Evolutionary conservation across 2,113 vertebrate species (phyloP).

Genomic region (Phrynosoma platyrhinos): DNA sequence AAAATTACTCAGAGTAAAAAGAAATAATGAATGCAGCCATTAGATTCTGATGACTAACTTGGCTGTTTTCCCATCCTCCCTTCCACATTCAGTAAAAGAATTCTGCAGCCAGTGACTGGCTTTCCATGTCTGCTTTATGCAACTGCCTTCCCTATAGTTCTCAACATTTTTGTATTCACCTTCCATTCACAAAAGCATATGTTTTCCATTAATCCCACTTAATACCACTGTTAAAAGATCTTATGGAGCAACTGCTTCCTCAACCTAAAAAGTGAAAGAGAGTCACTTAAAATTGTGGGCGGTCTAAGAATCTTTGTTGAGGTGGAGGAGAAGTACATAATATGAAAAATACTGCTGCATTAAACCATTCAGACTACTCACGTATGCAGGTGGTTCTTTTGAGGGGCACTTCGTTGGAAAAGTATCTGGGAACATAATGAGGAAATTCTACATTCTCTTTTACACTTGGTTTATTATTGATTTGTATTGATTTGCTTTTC

Average conservation of each 20-base stretch:
- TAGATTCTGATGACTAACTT: background rate
- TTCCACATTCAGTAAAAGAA: background rate
- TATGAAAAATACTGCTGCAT: background rate
- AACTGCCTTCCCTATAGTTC: background rate
- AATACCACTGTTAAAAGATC: conserved; percentile 26
- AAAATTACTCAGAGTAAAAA: background rate
- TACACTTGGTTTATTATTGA: background rate
- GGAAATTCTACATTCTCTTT: background rate
- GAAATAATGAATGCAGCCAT: background rate
- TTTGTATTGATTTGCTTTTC: conserved; percentile 8
- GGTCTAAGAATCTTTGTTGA: background rate
- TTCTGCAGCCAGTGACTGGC: background rate
- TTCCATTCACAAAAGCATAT: conserved; percentile 37
- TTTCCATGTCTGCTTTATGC: background rate
- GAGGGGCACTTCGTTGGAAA: background rate
- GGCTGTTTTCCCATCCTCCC: background rate
- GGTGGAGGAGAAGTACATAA: background rate
- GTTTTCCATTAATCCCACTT: conserved; percentile 19
- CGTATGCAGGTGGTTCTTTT: background rate
- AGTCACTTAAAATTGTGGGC: background rate
- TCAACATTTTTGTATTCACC: background rate
- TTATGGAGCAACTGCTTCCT: conserved; percentile 23
- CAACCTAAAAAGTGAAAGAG: background rate
- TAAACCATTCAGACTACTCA: background rate
- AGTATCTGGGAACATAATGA: background rate